Evolutionary conservation across 1,140 invertebrate species (phyloP).

Genomic region (Meloidogyne chitwoodi): DNA sequence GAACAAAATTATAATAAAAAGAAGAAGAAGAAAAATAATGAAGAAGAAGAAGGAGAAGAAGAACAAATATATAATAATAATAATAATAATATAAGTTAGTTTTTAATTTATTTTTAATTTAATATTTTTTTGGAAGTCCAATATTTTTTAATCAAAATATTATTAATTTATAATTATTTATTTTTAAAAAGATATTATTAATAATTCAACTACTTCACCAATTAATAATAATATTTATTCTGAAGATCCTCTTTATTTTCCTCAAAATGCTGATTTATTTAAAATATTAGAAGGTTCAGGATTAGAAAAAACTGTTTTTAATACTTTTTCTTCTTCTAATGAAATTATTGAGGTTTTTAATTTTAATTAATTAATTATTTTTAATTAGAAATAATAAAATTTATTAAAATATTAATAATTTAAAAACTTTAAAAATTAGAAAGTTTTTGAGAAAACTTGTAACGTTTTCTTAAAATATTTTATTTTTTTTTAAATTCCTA

Average conservation of each 20-base stretch:
- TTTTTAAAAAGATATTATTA: too few species aligned
- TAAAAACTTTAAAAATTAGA: too few species aligned
- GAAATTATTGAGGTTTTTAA: slow-evolving; percentile 27
- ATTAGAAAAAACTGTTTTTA: slow-evolving; percentile 37
- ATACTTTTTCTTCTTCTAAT: slow-evolving; percentile 29
- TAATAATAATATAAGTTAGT: background rate
- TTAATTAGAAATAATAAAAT: too few species aligned
- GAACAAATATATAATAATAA: background rate
- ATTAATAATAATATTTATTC: background rate
- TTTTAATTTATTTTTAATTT: background rate
- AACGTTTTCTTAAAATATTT: too few species aligned
- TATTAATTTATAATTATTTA: too few species aligned
- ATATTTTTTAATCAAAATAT: too few species aligned
- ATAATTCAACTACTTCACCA: background rate
- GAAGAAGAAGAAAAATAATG: background rate
- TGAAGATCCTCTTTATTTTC: slow-evolving; percentile 32
- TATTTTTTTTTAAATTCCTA: too few species aligned
- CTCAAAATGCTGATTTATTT: slow-evolving; percentile 9
- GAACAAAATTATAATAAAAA: background rate
- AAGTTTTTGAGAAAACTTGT: too few species aligned
- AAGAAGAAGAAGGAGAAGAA: background rate
- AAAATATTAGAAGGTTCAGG: slow-evolving; percentile 45
- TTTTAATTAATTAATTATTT: too few species aligned
- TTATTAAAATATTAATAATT: too few species aligned
- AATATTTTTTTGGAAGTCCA: background rate